These are phyloP conservation scores for Rhabdomys pumilio DNA, from an alignment of 2,797 vertebrate species.

Conservation along the genomic window DNA sequence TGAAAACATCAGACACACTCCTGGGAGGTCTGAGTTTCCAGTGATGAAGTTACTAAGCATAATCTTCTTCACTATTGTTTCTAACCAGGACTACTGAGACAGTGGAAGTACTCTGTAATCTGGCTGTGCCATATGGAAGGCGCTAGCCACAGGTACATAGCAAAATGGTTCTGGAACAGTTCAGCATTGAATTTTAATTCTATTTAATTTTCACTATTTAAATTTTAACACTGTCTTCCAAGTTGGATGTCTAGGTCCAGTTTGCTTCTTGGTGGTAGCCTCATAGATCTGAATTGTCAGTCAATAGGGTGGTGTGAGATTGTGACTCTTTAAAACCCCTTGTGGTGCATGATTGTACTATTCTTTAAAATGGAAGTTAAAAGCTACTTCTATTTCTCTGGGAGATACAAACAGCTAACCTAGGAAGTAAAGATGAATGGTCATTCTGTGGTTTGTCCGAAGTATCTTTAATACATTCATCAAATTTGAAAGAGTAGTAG, in stretches of 20 bases:
- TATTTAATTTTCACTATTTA: slow-evolving; percentile 46
- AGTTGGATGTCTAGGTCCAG: not conserved
- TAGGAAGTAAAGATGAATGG: not conserved
- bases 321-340: not conserved
- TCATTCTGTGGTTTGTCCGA: not conserved
- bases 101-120: not conserved
- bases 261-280: not conserved
- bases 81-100: not conserved
- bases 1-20: not conserved
- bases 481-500: not conserved
- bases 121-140: not conserved
- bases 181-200: slow-evolving; percentile 19
- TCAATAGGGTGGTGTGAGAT: not conserved
- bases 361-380: slow-evolving; percentile 30
- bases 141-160: not conserved
- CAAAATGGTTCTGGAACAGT: not conserved
- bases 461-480: not conserved
- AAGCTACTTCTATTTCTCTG: not conserved
- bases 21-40: not conserved
- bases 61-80: not conserved
- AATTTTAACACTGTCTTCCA: not conserved
- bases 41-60: not conserved
- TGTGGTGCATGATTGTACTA: not conserved
- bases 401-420: not conserved
- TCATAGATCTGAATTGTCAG: not conserved